These are phyloP conservation scores for Alectoris magna DNA, from an alignment of 2,797 vertebrate species.

Conservation along the genomic window DNA sequence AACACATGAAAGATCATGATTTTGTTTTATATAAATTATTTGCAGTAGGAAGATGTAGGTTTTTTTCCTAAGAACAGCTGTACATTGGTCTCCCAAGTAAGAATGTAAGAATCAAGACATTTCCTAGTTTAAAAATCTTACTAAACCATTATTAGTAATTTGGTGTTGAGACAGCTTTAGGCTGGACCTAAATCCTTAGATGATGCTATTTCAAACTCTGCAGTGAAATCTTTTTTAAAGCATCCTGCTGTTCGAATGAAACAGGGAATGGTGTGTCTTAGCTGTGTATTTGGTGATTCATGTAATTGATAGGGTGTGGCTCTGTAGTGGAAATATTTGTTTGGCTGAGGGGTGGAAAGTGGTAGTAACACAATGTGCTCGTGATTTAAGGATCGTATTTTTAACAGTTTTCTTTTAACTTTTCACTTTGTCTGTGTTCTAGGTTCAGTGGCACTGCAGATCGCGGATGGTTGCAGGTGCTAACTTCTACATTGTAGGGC, in stretches of 20 bases:
- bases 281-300: neutral
- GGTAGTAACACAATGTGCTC: neutral
- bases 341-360: neutral
- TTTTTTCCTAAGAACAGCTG: neutral
- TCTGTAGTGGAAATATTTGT: neutral
- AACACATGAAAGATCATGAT: neutral
- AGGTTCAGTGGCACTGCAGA: constrained; percentile 99
- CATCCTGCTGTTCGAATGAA: neutral
- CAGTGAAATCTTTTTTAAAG: neutral
- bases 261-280: neutral
- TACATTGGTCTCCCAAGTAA: neutral
- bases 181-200: too few relatives aligned
- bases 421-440: neutral
- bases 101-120: neutral
- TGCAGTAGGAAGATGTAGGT: neutral
- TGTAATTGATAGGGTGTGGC: neutral
- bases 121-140: neutral
- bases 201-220: neutral
- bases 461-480: constrained; percentile 97
- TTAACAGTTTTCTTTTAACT: neutral
- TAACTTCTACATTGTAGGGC: constrained; percentile 98
- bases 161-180: neutral
- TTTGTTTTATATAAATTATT: neutral
- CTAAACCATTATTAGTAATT: neutral
- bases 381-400: neutral